phyloP scores from a whole-genome alignment of 1,140 invertebrate genomes.

The Drosophila bocqueti region DNA sequence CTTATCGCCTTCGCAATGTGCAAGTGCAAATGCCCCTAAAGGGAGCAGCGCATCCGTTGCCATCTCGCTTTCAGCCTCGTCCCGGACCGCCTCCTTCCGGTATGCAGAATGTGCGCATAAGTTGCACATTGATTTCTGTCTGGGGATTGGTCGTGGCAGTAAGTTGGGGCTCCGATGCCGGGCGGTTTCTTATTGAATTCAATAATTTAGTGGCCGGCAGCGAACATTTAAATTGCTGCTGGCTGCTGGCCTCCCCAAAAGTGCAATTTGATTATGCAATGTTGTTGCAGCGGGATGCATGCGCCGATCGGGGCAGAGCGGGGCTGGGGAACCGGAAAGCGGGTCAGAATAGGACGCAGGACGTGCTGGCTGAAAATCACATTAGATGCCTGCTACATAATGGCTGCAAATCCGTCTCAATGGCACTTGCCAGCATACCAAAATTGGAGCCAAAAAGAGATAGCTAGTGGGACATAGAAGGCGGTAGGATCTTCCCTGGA shows the following conservation, averaged over 20 bases:
- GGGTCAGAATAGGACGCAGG: constrained; percentile 14
- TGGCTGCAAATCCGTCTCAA: constrained; percentile 81
- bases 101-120: constrained; percentile 73
- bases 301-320: constrained; percentile 1
- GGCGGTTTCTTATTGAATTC: constrained; percentile 76
- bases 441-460: constrained; percentile 39
- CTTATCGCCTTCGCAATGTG: constrained; percentile 77
- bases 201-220: constrained; percentile 77
- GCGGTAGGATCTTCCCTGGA: constrained; percentile 47
- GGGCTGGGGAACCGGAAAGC: neutral
- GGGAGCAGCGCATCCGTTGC: constrained; percentile 66
- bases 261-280: constrained; percentile 82
- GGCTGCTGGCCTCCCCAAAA: constrained; percentile 63
- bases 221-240: constrained; percentile 78
- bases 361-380: constrained; percentile 78
- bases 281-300: constrained; percentile 66
- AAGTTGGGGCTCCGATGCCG: constrained; percentile 33
- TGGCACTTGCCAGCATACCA: constrained; percentile 67
- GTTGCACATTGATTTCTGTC: constrained; percentile 82
- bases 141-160: constrained; percentile 68
- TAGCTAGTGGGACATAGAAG: neutral
- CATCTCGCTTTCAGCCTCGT: constrained; percentile 29
- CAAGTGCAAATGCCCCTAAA: constrained; percentile 79
- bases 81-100: constrained; percentile 13
- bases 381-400: constrained; percentile 79